Conservation (phyloP, 2,113 vertebrate genomes). For the Neodontobutis hainanensis region DNA sequence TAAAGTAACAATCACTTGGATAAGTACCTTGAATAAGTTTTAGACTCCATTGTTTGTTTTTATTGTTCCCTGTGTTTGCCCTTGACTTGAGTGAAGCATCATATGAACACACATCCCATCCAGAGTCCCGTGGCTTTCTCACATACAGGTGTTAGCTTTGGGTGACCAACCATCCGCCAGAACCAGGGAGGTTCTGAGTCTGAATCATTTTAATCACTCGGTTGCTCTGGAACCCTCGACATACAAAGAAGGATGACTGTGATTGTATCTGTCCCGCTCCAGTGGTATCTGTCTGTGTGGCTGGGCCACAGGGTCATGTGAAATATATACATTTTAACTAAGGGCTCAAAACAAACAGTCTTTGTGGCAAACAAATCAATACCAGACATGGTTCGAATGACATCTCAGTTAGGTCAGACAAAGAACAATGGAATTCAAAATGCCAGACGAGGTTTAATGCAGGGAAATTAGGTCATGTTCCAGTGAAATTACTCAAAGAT, state of each 20-base stretch:
- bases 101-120: constrained; percentile 3
- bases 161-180: constrained; percentile 17
- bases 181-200: constrained; percentile 38
- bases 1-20: no score
- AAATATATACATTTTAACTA: constrained; percentile 13
- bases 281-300: constrained; percentile 39
- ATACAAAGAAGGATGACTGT: constrained; percentile 32
- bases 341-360: constrained; percentile 11
- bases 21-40: no score
- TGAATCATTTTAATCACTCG: constrained; percentile 65
- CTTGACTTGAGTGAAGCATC: constrained; percentile 59
- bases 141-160: constrained; percentile 35
- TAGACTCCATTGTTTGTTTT: constrained; percentile 15
- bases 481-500: constrained; percentile 4
- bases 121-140: neutral
- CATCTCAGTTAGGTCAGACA: constrained; percentile 20
- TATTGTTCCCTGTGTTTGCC: constrained; percentile 10
- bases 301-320: constrained; percentile 27
- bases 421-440: constrained; percentile 4
- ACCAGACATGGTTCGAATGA: constrained; percentile 20
- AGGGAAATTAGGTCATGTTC: neutral
- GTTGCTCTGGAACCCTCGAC: constrained; percentile 18
- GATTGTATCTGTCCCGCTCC: constrained; percentile 49
- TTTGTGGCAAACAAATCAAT: constrained; percentile 28
- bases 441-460: neutral